Evolutionary conservation across 2,888 invertebrate genomes (phyloP).

Genomic region (Caenorhabditis doughertyi): DNA sequence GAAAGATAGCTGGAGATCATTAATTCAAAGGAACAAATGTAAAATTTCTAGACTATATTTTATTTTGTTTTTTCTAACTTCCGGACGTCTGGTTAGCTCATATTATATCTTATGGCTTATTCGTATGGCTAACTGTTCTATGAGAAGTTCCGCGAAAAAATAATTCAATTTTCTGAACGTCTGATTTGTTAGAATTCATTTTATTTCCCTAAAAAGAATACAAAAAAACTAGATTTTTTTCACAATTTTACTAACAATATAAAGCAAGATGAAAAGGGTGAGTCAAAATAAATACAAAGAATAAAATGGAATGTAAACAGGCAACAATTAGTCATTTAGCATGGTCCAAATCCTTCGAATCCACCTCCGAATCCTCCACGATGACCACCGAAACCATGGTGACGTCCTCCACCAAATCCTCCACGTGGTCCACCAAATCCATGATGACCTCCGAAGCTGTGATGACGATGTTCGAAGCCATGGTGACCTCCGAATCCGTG

Average conservation of each 20-base stretch:
- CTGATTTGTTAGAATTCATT: too few relatives aligned
- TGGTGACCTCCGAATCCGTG: conserved; percentile 35
- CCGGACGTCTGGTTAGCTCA: too few relatives aligned
- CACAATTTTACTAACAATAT: background rate
- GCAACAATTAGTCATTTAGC: background rate
- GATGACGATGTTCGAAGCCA: conserved; percentile 24
- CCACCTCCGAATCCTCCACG: conserved; percentile 24
- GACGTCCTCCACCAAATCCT: conserved; percentile 4
- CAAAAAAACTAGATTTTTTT: background rate
- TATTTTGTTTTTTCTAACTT: too few relatives aligned
- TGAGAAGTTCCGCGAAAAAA: too few relatives aligned
- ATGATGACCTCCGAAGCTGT: conserved; percentile 18
- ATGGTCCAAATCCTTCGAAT: conserved; percentile 35
- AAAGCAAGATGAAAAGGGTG: background rate
- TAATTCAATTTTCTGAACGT: too few relatives aligned
- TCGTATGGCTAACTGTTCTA: too few relatives aligned
- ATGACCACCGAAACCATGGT: conserved; percentile 29
- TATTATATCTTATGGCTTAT: too few relatives aligned
- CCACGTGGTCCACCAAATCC: background rate
- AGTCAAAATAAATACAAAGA: background rate
- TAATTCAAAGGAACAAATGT: too few relatives aligned
- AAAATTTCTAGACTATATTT: too few relatives aligned
- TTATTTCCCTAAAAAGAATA: background rate
- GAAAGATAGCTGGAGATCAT: background rate
- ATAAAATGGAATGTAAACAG: background rate